These are phyloP conservation scores for Stegophylla sp. DNA, from an alignment of 2,888 invertebrate genomes.

Conservation along the genomic window DNA sequence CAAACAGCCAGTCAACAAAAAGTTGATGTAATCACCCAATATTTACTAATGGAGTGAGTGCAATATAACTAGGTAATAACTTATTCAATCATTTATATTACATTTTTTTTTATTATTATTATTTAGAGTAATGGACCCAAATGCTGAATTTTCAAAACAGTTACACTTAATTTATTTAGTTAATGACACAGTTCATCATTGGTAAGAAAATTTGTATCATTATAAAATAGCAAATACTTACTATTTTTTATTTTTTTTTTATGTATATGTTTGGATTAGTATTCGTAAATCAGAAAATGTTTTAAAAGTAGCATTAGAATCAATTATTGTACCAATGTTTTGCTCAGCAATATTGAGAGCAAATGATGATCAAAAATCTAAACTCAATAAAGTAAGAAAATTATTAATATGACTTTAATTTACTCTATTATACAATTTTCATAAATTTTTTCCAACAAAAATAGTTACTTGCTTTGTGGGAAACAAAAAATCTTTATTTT, in stretches of 20 bases:
- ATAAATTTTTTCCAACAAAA: conserved; percentile 58
- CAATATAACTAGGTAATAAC: background rate
- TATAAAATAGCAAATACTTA: too few species aligned
- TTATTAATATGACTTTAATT: background rate
- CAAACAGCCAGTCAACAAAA: conserved; percentile 82
- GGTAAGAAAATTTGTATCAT: conserved; percentile 79
- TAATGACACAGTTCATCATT: conserved; percentile 97
- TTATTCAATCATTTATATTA: background rate
- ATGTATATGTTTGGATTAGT: too few species aligned
- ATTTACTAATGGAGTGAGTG: conserved; percentile 83
- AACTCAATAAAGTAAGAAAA: conserved; percentile 79
- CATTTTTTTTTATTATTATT: too few species aligned
- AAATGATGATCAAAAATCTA: conserved; percentile 85
- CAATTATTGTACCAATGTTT: conserved; percentile 97
- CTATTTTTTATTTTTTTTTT: too few species aligned
- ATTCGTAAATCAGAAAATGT: conserved; percentile 94
- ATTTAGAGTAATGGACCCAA: conserved; percentile 63
- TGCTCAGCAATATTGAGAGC: conserved; percentile 84
- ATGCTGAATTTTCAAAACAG: conserved; percentile 81
- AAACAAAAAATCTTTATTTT: conserved; percentile 91
- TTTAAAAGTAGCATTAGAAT: conserved; percentile 90
- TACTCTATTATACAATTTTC: background rate
- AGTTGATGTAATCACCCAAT: conserved; percentile 87
- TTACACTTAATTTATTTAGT: conserved; percentile 98
- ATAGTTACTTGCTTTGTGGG: conserved; percentile 89